Conservation (phyloP, 2,888 invertebrate species). For the Miltochrista miniata region DNA sequence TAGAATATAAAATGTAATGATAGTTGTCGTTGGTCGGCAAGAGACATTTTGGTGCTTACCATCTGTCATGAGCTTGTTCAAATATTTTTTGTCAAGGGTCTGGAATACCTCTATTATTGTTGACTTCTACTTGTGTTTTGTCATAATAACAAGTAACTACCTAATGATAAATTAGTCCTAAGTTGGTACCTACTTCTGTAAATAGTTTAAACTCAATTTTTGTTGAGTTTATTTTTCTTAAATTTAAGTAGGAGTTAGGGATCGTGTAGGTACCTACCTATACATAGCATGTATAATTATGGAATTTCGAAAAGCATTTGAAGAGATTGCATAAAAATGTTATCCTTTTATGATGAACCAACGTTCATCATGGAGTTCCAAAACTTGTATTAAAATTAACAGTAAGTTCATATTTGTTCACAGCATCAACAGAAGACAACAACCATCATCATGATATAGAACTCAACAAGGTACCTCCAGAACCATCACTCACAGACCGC, state of each 20-base stretch:
- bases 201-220: too few species aligned
- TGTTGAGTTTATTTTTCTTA: too few species aligned
- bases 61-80: too few species aligned
- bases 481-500: constrained; percentile 70
- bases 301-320: too few species aligned
- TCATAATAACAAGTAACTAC: constrained; percentile 24
- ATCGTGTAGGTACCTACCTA: too few species aligned
- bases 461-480: constrained; percentile 78
- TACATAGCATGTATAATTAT: too few species aligned
- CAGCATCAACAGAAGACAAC: constrained; percentile 85
- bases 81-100: constrained; percentile 31
- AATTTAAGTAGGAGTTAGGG: too few species aligned
- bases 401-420: constrained; percentile 35
- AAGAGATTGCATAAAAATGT: too few species aligned
- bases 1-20: constrained; percentile 45
- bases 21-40: constrained; percentile 20
- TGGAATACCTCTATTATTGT: constrained; percentile 26
- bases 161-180: too few species aligned
- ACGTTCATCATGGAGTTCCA: too few species aligned
- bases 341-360: too few species aligned
- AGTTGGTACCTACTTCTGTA: too few species aligned
- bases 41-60: constrained; percentile 18
- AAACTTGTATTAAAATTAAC: background rate
- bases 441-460: constrained; percentile 84
- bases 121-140: constrained; percentile 30